Conservation (phyloP, 2,888 invertebrate species). For the Labia minor region DNA sequence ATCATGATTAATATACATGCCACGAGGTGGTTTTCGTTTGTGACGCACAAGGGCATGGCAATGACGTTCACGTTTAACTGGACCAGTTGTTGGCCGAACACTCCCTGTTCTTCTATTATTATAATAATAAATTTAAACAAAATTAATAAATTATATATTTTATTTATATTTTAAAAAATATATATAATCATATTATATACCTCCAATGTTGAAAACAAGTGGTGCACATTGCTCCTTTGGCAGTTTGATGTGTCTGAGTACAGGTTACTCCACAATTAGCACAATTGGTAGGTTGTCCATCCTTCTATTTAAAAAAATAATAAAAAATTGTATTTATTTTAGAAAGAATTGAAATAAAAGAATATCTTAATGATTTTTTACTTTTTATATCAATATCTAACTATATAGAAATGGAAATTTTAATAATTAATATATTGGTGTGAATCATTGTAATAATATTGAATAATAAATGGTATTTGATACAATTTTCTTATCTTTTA, state of each 20-base stretch:
- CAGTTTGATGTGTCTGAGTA: slow-evolving; percentile 59
- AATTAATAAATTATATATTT: no score
- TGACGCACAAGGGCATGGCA: slow-evolving; percentile 34
- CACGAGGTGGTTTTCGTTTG: slow-evolving; percentile 80
- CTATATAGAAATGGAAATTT: no score
- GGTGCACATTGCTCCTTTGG: slow-evolving; percentile 68
- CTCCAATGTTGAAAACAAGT: slow-evolving; percentile 80
- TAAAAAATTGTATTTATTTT: slow-evolving; percentile 37
- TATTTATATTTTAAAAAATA: neutral
- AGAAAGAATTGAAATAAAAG: slow-evolving; percentile 17
- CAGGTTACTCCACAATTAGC: slow-evolving; percentile 64
- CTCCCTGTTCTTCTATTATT: slow-evolving; percentile 70
- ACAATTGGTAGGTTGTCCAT: slow-evolving; percentile 37
- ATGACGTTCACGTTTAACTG: slow-evolving; percentile 34
- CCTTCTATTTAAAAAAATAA: slow-evolving; percentile 36
- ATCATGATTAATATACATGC: slow-evolving; percentile 96
- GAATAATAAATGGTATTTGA: no score
- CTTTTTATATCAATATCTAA: no score
- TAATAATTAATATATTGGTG: no score
- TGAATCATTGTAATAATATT: no score
- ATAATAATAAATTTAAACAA: slow-evolving; percentile 30
- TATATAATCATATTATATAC: slow-evolving; percentile 41
- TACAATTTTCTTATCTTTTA: no score
- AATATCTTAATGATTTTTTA: slow-evolving; percentile 18
- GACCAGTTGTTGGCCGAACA: slow-evolving; percentile 69